These are phyloP conservation scores for Polyommatus icarus DNA, from an alignment of 2,888 invertebrate genomes.

Conservation along the genomic window DNA sequence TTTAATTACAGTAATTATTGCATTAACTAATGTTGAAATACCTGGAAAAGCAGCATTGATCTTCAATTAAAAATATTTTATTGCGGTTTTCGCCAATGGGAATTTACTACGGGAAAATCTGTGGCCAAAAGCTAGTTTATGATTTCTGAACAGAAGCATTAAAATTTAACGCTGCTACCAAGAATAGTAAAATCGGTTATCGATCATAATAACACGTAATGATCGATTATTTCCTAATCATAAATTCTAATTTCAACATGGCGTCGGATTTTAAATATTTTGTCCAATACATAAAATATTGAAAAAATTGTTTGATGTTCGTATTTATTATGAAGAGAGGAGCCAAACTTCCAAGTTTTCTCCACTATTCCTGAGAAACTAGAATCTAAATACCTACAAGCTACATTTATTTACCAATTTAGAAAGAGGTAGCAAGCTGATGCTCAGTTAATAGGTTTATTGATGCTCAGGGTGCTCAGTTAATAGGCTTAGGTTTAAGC, in stretches of 20 bases:
- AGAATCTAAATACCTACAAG: no score
- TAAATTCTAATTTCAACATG: neutral
- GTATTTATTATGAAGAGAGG: no score
- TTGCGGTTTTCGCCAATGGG: neutral
- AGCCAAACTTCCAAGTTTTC: no score
- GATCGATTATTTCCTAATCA: neutral
- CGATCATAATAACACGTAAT: neutral
- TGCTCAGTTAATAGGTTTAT: no score
- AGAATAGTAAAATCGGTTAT: slow-evolving; percentile 7
- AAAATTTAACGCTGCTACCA: slow-evolving; percentile 1
- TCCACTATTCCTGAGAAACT: no score
- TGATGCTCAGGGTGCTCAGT: no score
- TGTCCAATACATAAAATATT: no score
- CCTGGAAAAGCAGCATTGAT: neutral
- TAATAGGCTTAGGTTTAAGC: no score
- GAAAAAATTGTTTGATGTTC: no score
- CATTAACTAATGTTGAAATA: neutral
- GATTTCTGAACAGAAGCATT: neutral
- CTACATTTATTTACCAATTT: no score
- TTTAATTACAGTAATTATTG: neutral
- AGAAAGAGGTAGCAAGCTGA: no score
- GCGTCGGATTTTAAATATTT: neutral
- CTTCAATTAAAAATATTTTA: neutral
- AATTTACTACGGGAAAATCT: neutral
- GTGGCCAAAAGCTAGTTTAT: neutral